Evolutionary conservation across 2,113 vertebrate genomes (phyloP), one percentile per base, ranked within the genome.

Genomic region (Psittacus erithacus): DNA sequence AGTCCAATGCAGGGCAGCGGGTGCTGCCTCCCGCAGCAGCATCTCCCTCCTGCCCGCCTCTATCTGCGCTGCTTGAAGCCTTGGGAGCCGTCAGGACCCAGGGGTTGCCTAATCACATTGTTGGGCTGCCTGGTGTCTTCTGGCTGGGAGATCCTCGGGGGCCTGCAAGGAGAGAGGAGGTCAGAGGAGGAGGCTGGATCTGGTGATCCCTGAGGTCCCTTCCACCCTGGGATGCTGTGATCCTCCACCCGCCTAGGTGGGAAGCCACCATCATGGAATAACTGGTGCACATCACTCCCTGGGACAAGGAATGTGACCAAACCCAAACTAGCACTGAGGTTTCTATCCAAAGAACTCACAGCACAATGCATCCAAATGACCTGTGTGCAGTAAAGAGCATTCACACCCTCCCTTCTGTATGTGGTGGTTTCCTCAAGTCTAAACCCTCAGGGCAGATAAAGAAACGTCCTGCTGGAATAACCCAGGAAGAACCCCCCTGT

Each of bases 51-150:
- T 24, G 76, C 92, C 92, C 87, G 78, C 87, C 82, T 97, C 68
- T 99, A 99, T 99, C 99, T 99, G 98, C 99, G 98, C 85, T 99
- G 99, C 95, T 98, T 98, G 98, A 99, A 99, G 96, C 99, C 99
- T 75, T 99, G 99, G 70, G 98, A 99, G 93, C 99, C 98, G 62
- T 99, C 99, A 27, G 99, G 99, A 94, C 99, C 98, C 93, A 98
- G 97, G 14, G 99, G 99, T 96, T 99, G 99, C 92, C 99, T 97
- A 95, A 99, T 98, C 97, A 98, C 98, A 87, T 99, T 98, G 96
- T 98, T 99, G 98, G 98, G 98, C 96, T 99, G 98, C 87, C 99
- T 97, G 96, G 94, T 96, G 82, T 99, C 99, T 87, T 99, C 99
- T 0, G 98, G 98, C 86, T 98, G 98, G 31, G 98, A 98, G 96